phyloP scores from a whole-genome alignment of 2,113 vertebrate genomes.

The Tragelaphus strepsiceros region DNA sequence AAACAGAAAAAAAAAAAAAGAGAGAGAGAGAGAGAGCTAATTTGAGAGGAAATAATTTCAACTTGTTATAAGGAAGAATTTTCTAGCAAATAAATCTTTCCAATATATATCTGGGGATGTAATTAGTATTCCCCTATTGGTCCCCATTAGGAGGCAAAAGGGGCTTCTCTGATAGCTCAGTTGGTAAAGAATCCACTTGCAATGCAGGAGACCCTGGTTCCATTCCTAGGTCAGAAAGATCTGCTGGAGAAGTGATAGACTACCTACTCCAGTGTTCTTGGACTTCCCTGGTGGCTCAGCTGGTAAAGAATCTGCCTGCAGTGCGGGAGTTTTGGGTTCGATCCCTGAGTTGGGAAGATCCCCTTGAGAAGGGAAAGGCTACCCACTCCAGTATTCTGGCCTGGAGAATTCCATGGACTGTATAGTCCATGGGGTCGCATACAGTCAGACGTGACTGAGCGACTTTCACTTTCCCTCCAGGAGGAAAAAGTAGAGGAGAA shows the following conservation, averaged over 20 bases:
- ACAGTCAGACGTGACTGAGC: neutral
- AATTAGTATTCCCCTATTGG: neutral
- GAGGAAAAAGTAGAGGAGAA: neutral
- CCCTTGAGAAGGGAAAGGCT: neutral
- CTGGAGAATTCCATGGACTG: neutral
- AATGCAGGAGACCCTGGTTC: neutral
- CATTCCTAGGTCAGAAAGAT: neutral
- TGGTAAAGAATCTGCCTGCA: neutral
- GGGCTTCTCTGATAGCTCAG: neutral
- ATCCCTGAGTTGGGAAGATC: neutral
- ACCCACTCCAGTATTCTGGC: neutral
- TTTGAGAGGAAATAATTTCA: neutral
- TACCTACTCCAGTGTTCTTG: neutral
- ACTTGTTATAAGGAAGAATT: neutral
- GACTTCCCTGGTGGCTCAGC: neutral
- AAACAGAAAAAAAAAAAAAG: neutral
- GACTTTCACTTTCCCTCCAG: neutral
- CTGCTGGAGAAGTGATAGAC: neutral
- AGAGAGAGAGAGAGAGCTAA: neutral
- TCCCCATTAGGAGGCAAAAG: neutral
- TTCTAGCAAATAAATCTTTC: neutral
- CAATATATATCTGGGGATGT: neutral
- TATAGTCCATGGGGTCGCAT: neutral
- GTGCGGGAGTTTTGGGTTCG: accelerated
- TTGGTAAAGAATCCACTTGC: neutral